Base-by-base conservation (phyloP, 2,113 vertebrate species). In the Ammospiza caudacuta region DNA sequence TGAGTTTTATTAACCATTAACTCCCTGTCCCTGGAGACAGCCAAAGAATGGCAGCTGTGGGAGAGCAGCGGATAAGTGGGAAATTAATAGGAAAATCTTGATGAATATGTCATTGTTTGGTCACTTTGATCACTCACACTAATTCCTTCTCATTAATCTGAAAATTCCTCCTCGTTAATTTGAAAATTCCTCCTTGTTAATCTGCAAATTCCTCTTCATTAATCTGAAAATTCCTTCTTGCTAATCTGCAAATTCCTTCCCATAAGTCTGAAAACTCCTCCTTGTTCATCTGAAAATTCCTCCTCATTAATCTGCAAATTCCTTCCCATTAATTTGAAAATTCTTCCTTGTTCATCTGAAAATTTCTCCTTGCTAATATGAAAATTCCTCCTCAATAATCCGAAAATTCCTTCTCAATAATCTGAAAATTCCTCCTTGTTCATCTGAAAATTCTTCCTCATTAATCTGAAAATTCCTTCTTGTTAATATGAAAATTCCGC, bases 1-100 rank as follows among this genome's bases (percentile, higher is more conserved):
- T 20, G 13, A 57, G 66, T 78, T 95, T 88, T 92, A 87, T 96
- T 95, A 94, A 96, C 93, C 84, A 95, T 91, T 90, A 76, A 82
- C 78, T 96, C 63, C 74, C 84, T 96, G 84, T 94, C 75, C 84
- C 83, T 79, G 72, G 80, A 47, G 87, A 91, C 4, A 57, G 0
- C 51, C n/a, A 20, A 64, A 92, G 70, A 58, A 82, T 90, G 92
- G 68, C 69, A 51, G 35, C 47, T 52, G 25, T 33, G 74, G 70
- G 68, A 95, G 73, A 68, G 52, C 76, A 11, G 61, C 28, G 63
- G 62, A 15, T 33, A 43, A 23, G 39, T 51, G 17, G 51, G 83
- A 74, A 59, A 57, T 75, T 9, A 66, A 74, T 0, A 59, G 64
- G 81, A 81, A 95, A 66, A 58, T 18, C 67, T 73, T 46, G 37